A percentile compares a stretch with the other conserved stretches of the same genome.
These are phyloP conservation scores for Salticus scenicus DNA, from an alignment of 2,888 invertebrate genomes.

Conservation along the genomic window DNA sequence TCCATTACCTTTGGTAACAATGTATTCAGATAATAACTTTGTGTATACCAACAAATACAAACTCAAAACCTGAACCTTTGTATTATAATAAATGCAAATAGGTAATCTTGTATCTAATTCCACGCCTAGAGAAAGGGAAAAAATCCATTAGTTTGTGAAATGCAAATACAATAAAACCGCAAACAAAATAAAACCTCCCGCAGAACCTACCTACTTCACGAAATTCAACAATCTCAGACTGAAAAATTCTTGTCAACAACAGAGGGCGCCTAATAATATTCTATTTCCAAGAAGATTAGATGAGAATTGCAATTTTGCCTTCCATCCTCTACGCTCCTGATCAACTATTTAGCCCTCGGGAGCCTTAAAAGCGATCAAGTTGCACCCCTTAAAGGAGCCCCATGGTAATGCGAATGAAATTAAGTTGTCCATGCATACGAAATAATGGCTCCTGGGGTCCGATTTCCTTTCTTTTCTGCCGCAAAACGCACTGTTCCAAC, in stretches of 20 bases:
- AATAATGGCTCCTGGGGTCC: slow-evolving; percentile 35
- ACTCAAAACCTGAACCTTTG: no score
- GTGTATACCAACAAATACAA: no score
- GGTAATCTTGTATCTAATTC: no score
- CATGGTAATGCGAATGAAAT: slow-evolving; percentile 63
- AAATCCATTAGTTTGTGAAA: no score
- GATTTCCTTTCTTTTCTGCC: not conserved
- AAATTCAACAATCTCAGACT: not conserved
- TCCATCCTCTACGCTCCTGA: slow-evolving; percentile 48
- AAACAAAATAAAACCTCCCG: not conserved
- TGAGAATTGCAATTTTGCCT: slow-evolving; percentile 59
- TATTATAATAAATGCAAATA: no score
- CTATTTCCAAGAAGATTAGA: slow-evolving; percentile 62
- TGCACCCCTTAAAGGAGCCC: slow-evolving; percentile 24
- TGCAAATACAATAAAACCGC: not conserved
- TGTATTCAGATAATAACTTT: no score
- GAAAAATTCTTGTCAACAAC: not conserved
- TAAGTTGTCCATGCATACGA: slow-evolving; percentile 57
- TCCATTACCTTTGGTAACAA: no score
- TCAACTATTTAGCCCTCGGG: slow-evolving; percentile 58
- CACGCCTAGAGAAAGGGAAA: no score
- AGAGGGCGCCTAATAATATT: slow-evolving; percentile 57
- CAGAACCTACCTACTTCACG: not conserved
- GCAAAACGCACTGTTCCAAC: not conserved
- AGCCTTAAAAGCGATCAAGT: slow-evolving; percentile 25